Percentiles rank a stretch among this genome's conserved stretches.
phyloP scores from a whole-genome alignment of 2,797 vertebrate genomes.

The Anabas testudineus region DNA sequence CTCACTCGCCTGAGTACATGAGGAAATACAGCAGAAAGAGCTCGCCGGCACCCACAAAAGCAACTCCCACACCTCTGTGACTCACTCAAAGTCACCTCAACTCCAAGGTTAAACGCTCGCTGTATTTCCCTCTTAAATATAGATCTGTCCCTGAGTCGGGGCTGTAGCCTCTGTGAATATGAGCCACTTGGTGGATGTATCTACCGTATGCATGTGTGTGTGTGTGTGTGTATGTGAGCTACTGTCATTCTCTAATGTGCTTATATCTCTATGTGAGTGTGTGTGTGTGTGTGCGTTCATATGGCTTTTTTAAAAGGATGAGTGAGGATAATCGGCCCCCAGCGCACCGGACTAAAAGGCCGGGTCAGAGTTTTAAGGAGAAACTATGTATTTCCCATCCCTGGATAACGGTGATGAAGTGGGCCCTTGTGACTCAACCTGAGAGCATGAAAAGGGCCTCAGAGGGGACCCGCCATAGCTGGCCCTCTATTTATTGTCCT shows the following conservation, averaged over 20 bases:
- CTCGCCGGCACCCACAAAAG: constrained; percentile 48
- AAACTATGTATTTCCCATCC: constrained; percentile 78
- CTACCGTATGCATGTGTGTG: constrained; percentile 36
- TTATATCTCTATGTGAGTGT: constrained; percentile 28
- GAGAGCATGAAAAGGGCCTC: constrained; percentile 80
- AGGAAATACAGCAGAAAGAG: constrained; percentile 40
- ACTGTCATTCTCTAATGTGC: constrained; percentile 53
- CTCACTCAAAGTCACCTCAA: constrained; percentile 67
- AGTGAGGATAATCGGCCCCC: constrained; percentile 82
- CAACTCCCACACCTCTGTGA: constrained; percentile 62
- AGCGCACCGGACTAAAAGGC: constrained; percentile 81
- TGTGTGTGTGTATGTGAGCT: constrained; percentile 26
- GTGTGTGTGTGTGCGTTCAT: constrained; percentile 42
- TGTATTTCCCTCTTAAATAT: constrained; percentile 65
- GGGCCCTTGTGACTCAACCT: constrained; percentile 80
- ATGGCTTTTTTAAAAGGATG: constrained; percentile 72
- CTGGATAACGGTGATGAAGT: constrained; percentile 77
- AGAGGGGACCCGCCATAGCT: constrained; percentile 66
- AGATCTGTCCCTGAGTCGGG: constrained; percentile 59
- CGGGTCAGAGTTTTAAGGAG: constrained; percentile 84
- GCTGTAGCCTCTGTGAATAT: constrained; percentile 41
- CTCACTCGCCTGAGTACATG: constrained; percentile 41
- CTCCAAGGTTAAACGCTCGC: constrained; percentile 71
- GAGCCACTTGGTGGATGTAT: constrained; percentile 58
- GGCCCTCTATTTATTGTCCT: constrained; percentile 76